These are phyloP conservation scores for Diploptera punctata DNA, from an alignment of 2,888 invertebrate genomes.

Conservation along the genomic window DNA sequence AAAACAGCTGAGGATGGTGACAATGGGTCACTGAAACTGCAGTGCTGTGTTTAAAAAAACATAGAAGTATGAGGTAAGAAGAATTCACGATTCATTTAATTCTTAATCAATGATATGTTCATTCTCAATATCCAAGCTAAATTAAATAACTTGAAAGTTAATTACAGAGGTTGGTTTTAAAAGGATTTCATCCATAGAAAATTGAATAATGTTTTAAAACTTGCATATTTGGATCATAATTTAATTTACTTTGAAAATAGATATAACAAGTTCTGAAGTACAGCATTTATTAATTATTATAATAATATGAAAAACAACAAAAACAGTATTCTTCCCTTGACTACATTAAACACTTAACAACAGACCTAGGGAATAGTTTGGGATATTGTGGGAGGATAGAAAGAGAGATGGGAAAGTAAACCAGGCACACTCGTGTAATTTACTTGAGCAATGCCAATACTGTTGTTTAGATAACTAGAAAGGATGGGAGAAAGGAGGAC, in stretches of 20 bases:
- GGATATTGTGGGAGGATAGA: background rate
- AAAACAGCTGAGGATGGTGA: too few relatives aligned
- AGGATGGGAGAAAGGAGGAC: background rate
- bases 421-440: background rate
- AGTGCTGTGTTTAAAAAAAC: too few relatives aligned
- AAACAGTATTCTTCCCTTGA: constrained; percentile 27
- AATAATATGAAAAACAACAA: constrained; percentile 41
- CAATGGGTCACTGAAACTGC: too few relatives aligned
- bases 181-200: background rate
- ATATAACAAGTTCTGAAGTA: constrained; percentile 43
- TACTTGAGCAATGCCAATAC: constrained; percentile 6
- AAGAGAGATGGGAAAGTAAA: background rate
- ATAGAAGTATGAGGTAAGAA: too few relatives aligned
- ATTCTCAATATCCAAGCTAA: too few relatives aligned
- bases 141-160: too few relatives aligned
- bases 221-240: constrained; percentile 37
- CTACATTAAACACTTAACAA: constrained; percentile 31
- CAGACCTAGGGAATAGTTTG: constrained; percentile 23
- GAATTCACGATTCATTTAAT: too few relatives aligned
- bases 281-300: constrained; percentile 40
- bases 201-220: background rate
- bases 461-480: background rate
- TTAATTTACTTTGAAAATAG: constrained; percentile 43
- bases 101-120: too few relatives aligned
- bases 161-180: too few relatives aligned